These are phyloP conservation scores for Noctua comes DNA, from an alignment of 2,888 invertebrate genomes.

Conservation along the genomic window DNA sequence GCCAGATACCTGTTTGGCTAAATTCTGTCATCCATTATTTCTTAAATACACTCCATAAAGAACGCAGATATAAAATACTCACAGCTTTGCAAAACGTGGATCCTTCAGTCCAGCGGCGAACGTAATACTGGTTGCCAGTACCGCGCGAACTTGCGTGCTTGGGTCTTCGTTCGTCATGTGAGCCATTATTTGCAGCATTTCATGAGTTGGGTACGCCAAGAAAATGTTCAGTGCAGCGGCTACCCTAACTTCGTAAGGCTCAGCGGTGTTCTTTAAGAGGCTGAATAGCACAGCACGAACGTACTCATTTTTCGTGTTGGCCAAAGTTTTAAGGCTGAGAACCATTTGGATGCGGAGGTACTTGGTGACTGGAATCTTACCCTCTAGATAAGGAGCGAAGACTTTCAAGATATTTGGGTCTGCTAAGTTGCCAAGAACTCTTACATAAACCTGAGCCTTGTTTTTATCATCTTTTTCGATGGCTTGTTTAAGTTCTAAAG, in stretches of 20 bases:
- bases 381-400: slow-evolving; percentile 93
- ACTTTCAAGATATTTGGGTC: slow-evolving; percentile 90
- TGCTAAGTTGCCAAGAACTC: slow-evolving; percentile 92
- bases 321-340: slow-evolving; percentile 88
- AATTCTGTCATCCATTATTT: background rate
- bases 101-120: slow-evolving; percentile 87
- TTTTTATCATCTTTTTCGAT: slow-evolving; percentile 88
- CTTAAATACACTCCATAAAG: background rate
- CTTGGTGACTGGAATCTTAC: slow-evolving; percentile 87
- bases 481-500: slow-evolving; percentile 88
- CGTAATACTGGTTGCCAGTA: slow-evolving; percentile 91
- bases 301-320: slow-evolving; percentile 84
- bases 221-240: slow-evolving; percentile 91
- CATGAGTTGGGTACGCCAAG: slow-evolving; percentile 90
- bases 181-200: slow-evolving; percentile 93
- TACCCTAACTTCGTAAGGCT: slow-evolving; percentile 91
- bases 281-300: slow-evolving; percentile 91
- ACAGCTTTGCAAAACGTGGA: slow-evolving; percentile 85
- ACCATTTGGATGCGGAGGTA: slow-evolving; percentile 92
- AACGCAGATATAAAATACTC: slow-evolving; percentile 73
- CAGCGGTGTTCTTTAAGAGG: slow-evolving; percentile 92
- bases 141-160: slow-evolving; percentile 91
- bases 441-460: slow-evolving; percentile 91
- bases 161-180: slow-evolving; percentile 91
- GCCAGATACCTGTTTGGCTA: background rate